phyloP scores from a whole-genome alignment of 2,797 vertebrate genomes.

The Sebastes flavidus region DNA sequence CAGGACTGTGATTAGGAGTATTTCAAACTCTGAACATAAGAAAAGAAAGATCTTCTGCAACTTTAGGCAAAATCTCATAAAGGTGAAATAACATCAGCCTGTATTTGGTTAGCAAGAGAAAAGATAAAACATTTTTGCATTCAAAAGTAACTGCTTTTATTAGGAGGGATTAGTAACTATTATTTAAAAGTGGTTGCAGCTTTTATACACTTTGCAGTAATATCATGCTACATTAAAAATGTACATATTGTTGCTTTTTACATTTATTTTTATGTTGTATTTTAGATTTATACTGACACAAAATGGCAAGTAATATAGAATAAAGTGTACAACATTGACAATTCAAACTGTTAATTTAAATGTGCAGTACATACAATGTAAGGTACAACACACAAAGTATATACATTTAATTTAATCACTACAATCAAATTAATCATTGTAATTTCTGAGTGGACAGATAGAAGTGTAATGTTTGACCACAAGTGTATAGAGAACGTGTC shows the following conservation, averaged over 20 bases:
- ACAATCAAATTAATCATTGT: neutral
- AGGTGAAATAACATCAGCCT: neutral
- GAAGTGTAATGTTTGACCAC: neutral
- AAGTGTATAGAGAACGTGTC: neutral
- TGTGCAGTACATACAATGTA: neutral
- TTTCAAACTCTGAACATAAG: neutral
- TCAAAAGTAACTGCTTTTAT: neutral
- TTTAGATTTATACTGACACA: neutral
- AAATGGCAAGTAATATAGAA: neutral
- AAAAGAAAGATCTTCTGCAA: neutral
- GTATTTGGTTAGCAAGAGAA: neutral
- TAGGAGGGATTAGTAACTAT: neutral
- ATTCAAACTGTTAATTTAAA: neutral
- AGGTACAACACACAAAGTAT: neutral
- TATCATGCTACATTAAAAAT: neutral
- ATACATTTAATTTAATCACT: neutral
- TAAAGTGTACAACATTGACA: neutral
- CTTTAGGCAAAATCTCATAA: neutral
- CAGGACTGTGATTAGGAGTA: neutral
- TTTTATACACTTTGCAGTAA: neutral
- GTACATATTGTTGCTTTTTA: neutral
- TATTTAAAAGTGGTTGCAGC: neutral
- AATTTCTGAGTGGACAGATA: neutral
- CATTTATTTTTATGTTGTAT: neutral
- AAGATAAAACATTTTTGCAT: neutral